Evolutionary conservation across 2,797 vertebrate species (phyloP), one percentile per base, ranked within the genome.

Genomic region (Pangasius larnaudii): DNA sequence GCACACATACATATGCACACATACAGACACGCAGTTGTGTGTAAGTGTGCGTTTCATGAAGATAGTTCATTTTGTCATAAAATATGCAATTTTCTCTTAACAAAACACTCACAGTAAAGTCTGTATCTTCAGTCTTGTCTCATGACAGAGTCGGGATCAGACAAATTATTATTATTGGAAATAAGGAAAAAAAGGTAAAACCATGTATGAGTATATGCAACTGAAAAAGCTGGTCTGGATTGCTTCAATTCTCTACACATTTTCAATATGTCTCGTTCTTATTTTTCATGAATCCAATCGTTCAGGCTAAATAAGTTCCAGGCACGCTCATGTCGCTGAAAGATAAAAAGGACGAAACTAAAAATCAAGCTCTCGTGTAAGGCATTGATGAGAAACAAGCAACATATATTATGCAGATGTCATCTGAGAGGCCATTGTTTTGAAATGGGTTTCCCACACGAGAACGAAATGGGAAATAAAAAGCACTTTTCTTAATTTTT

Each of bases 101-200:
- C 94, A 95, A 96, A 96, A 96, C 95, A 95, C 96, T 96, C 95
- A 96, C 96, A 96, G 94, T 95, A 96, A 87, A 95, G 95, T 95
- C 92, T 95, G 94, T 93, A 95, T 95, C 93, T 95, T 94, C 90
- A 93, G 88, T 94, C 90, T 94, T 91, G 75, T 94, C 89, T 93
- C 36, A 63, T 42, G 56, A 81, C 89, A 92, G 92, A 94, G 94
- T 91, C 93, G 92, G 92, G 95, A 94, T 93, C 93, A 91, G 93
- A 95, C 93, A 93, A 94, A 94, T 94, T 89, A 91, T 94, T 93
- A 89, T 93, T 92, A 93, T 92, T 91, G 91, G 53, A 93, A 93
- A 91, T 91, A 91, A 89, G 85, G 92, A 86, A 89, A 77, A 78
- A 90, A 67, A 78, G 56, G 56, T 69, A 85, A 91, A 92, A 90